A percentile compares a stretch with the other conserved stretches of the same genome.
phyloP scores from a whole-genome alignment of 2,797 vertebrate species.

The Balearica regulorum region DNA sequence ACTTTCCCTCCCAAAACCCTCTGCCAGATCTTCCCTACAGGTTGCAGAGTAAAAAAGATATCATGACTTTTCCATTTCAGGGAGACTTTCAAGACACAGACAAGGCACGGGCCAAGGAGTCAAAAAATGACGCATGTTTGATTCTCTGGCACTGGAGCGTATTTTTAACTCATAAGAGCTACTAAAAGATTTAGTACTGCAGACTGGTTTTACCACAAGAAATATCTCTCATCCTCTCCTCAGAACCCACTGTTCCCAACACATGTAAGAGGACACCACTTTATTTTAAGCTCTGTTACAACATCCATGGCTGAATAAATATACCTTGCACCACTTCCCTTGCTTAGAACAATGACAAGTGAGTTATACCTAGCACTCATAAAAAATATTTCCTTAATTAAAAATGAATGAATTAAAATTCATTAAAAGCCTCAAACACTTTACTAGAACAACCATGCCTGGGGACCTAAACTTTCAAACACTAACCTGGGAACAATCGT shows the following conservation, averaged over 20 bases:
- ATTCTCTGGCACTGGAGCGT: background rate
- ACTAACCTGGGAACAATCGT: background rate
- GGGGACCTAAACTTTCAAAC: background rate
- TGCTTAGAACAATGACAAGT: background rate
- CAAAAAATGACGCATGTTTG: background rate
- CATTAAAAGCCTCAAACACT: background rate
- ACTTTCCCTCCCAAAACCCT: background rate
- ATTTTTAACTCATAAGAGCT: background rate
- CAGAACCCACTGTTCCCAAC: background rate
- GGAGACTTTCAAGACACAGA: background rate
- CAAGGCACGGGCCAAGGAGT: background rate
- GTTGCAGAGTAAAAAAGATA: background rate
- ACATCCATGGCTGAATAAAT: background rate
- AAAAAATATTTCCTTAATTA: background rate
- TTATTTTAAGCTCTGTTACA: slow-evolving; percentile 56
- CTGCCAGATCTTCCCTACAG: background rate
- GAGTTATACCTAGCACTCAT: background rate
- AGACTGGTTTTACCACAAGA: background rate
- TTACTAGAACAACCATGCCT: background rate
- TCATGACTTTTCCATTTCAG: background rate
- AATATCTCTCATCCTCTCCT: background rate
- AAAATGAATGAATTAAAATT: background rate
- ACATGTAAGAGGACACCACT: background rate
- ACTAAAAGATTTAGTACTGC: background rate
- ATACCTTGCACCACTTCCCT: background rate